Conservation (phyloP, 2,888 invertebrate genomes). For the Apeira syringaria region DNA sequence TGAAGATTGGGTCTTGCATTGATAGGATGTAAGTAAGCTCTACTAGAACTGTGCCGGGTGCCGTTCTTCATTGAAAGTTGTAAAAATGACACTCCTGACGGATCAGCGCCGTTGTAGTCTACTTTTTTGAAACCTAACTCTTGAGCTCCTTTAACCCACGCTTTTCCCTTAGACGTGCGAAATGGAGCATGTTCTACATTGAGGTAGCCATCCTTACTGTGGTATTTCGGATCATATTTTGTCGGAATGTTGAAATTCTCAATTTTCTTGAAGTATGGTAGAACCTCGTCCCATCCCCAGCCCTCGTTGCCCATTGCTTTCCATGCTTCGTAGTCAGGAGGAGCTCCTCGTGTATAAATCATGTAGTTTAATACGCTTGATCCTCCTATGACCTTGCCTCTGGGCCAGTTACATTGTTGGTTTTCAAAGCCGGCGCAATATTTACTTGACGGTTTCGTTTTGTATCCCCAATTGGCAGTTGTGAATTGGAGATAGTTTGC, state of each 20-base stretch:
- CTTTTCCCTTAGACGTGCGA: conserved; percentile 74
- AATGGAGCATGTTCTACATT: conserved; percentile 81
- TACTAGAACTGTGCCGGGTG: conserved; percentile 86
- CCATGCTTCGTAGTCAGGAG: conserved; percentile 91
- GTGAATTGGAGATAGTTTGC: conserved; percentile 89
- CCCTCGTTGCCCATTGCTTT: conserved; percentile 87
- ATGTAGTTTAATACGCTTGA: conserved; percentile 91
- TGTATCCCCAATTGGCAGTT: conserved; percentile 91
- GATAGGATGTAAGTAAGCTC: conserved; percentile 86
- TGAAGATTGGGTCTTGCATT: conserved; percentile 84
- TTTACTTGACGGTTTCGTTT: conserved; percentile 88
- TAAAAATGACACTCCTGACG: conserved; percentile 84
- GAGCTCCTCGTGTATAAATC: conserved; percentile 89
- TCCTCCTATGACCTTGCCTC: conserved; percentile 93
- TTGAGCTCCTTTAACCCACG: conserved; percentile 85
- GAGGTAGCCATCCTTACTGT: conserved; percentile 82
- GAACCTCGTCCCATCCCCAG: conserved; percentile 88
- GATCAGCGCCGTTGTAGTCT: conserved; percentile 85
- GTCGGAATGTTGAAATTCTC: conserved; percentile 87
- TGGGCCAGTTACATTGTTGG: conserved; percentile 89
- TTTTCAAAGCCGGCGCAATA: conserved; percentile 90
- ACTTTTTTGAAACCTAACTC: conserved; percentile 84
- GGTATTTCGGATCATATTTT: conserved; percentile 76
- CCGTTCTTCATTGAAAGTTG: conserved; percentile 87
- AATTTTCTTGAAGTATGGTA: conserved; percentile 90